Percentiles rank a stretch among this genome's conserved stretches.
phyloP scores from a whole-genome alignment of 2,888 invertebrate species.

The Myopa tessellatipennis region DNA sequence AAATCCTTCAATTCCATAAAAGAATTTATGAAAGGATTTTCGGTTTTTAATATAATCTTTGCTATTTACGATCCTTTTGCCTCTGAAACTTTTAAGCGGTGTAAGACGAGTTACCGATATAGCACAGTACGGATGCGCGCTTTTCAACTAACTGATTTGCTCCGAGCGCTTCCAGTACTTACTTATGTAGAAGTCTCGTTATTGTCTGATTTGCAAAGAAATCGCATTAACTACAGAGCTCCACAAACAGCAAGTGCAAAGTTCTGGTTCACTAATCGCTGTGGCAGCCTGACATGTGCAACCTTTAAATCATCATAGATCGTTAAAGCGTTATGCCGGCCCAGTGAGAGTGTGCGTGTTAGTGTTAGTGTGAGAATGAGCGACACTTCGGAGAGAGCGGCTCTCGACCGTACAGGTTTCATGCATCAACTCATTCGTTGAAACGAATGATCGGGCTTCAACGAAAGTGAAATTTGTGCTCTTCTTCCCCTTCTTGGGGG shows the following conservation, averaged over 20 bases:
- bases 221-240: neutral
- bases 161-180: neutral
- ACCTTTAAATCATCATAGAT: neutral
- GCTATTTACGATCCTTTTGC: neutral
- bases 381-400: no score
- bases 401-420: neutral
- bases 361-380: no score
- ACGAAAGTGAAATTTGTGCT: conserved; percentile 6
- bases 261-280: conserved; percentile 18
- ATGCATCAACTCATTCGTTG: neutral
- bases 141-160: conserved; percentile 3
- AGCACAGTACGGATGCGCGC: conserved; percentile 14
- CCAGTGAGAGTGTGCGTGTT: no score
- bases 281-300: neutral
- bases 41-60: neutral
- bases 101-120: neutral
- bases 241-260: neutral
- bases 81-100: neutral
- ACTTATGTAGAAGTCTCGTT: neutral
- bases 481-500: neutral
- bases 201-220: neutral
- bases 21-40: neutral
- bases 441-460: neutral
- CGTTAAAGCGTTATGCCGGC: no score
- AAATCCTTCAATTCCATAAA: neutral